Evolutionary conservation across 2,797 vertebrate species (phyloP).

Genomic region (Aldrovandia affinis): DNA sequence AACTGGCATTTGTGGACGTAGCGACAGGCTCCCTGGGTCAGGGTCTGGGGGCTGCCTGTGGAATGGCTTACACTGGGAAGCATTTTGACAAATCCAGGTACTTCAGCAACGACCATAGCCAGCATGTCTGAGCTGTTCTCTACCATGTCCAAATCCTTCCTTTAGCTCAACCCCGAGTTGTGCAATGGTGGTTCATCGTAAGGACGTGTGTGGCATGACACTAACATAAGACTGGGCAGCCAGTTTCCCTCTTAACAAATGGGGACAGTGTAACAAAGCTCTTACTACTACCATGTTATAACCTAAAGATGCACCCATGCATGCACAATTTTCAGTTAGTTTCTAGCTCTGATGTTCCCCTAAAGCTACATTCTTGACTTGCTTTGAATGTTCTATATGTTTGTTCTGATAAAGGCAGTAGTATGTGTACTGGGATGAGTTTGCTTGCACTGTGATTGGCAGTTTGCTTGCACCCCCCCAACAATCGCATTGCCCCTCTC

Average conservation of each 20-base stretch:
- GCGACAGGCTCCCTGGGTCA: conserved; percentile 86
- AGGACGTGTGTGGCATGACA: neutral
- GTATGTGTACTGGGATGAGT: neutral
- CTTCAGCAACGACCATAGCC: conserved; percentile 27
- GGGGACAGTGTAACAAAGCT: neutral
- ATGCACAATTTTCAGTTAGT: neutral
- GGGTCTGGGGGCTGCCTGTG: conserved; percentile 84
- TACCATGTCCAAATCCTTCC: neutral
- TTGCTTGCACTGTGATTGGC: neutral
- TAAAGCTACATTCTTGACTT: neutral
- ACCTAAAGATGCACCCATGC: neutral
- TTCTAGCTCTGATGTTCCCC: neutral
- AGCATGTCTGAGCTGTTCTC: neutral
- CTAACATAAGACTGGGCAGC: too few relatives aligned
- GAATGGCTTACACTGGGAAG: conserved; percentile 91
- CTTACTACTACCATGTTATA: neutral
- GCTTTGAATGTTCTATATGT: neutral
- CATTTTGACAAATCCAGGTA: conserved; percentile 87
- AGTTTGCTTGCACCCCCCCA: too few relatives aligned
- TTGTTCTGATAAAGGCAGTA: neutral
- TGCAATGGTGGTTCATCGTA: neutral
- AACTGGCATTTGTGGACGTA: conserved; percentile 83
- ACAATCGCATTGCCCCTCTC: neutral
- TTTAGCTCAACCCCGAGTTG: neutral
- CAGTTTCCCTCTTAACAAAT: too few relatives aligned